Percentiles rank a stretch among this genome's conserved stretches.
These are phyloP conservation scores for Brachionus koreanus DNA, from an alignment of 1,140 invertebrate species.

Conservation along the genomic window DNA sequence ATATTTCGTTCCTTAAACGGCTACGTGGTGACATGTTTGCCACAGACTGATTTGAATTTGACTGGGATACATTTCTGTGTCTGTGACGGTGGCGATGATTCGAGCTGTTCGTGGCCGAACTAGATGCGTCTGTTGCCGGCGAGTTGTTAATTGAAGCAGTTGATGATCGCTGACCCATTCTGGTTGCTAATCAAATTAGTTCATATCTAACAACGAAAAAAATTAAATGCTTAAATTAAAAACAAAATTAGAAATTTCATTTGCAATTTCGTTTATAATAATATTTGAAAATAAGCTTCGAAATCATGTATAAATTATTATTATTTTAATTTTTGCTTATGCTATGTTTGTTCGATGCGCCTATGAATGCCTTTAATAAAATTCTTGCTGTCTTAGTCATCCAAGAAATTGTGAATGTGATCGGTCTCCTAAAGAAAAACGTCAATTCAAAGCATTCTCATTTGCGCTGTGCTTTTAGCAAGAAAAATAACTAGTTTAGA, in stretches of 20 bases:
- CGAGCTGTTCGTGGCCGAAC: background rate
- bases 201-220: background rate
- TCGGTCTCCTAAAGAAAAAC: background rate
- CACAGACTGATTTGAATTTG: background rate
- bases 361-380: background rate
- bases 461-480: background rate
- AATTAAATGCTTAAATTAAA: background rate
- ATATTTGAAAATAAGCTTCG: slow-evolving; percentile 13
- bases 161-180: slow-evolving; percentile 32
- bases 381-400: background rate
- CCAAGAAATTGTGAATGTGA: background rate
- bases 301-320: slow-evolving; percentile 7
- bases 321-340: slow-evolving; percentile 1
- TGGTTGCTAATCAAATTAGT: background rate
- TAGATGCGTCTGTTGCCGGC: background rate
- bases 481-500: background rate
- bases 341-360: background rate
- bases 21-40: background rate
- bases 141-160: slow-evolving; percentile 3
- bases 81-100: slow-evolving; percentile 4
- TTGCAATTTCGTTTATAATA: slow-evolving; percentile 36
- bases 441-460: background rate
- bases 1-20: background rate
- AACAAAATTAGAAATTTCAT: background rate
- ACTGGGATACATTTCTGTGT: slow-evolving; percentile 5